Percentiles rank a stretch among this genome's conserved stretches.
Evolutionary conservation across 2,888 invertebrate species (phyloP).

Genomic region (Deladenus siricidicola): DNA sequence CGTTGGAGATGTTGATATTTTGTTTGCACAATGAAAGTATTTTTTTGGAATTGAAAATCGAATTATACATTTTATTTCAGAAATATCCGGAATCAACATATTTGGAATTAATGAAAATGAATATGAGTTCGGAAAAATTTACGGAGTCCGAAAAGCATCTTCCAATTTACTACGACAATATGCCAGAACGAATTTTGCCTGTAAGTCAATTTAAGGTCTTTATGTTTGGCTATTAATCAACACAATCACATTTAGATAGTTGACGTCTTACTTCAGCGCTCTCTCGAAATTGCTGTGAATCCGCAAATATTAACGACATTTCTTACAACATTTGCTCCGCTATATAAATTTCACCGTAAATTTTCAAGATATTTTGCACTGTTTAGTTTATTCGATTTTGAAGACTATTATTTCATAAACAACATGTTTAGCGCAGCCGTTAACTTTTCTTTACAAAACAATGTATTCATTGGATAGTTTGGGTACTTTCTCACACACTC

Average conservation of each 20-base stretch:
- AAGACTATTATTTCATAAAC: too few relatives aligned
- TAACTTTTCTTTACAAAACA: slow-evolving; percentile 29
- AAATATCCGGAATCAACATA: slow-evolving; percentile 29
- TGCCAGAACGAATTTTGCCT: slow-evolving; percentile 31
- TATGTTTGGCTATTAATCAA: background rate
- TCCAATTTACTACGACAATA: slow-evolving; percentile 32
- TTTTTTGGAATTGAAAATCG: background rate
- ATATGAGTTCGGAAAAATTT: slow-evolving; percentile 1
- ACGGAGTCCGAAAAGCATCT: slow-evolving; percentile 21
- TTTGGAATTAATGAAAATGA: slow-evolving; percentile 12
- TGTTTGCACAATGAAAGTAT: background rate
- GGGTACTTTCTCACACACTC: slow-evolving; percentile 20
- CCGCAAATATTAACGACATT: slow-evolving; percentile 22
- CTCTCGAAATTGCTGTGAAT: slow-evolving; percentile 31
- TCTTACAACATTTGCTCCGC: slow-evolving; percentile 29
- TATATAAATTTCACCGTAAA: slow-evolving; percentile 45
- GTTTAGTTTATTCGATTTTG: background rate
- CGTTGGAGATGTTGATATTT: background rate
- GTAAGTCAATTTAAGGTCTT: background rate
- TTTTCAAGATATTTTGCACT: background rate
- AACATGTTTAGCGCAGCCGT: slow-evolving; percentile 25
- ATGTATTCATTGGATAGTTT: slow-evolving; percentile 18
- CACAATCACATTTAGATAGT: slow-evolving; percentile 28
- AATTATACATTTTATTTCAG: slow-evolving; percentile 12
- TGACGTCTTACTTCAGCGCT: slow-evolving; percentile 35